Evolutionary conservation across 2,113 vertebrate species (phyloP).

Genomic region (Orycteropus afer): DNA sequence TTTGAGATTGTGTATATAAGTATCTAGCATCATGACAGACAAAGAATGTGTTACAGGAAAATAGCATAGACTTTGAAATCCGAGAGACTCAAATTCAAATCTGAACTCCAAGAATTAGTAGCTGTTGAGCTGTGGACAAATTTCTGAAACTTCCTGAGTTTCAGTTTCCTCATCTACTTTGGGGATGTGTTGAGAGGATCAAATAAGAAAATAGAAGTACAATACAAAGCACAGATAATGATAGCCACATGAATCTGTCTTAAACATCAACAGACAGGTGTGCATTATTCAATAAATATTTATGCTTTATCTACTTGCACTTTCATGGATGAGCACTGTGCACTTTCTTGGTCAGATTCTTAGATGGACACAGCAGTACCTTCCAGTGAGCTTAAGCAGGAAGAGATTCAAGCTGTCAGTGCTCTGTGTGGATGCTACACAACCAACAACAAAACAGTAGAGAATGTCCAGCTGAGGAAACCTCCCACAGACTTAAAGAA

Average conservation of each 20-base stretch:
- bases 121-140: not conserved
- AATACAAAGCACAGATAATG: not conserved
- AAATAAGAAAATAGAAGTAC: not conserved
- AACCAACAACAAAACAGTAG: not conserved
- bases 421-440: not conserved
- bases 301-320: not conserved
- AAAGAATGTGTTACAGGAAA: too few species aligned
- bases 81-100: not conserved
- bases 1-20: not conserved
- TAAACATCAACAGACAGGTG: not conserved
- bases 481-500: too few species aligned
- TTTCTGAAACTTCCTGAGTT: not conserved
- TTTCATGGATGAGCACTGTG: not conserved
- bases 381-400: not conserved
- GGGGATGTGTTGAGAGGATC: not conserved
- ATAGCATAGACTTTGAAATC: not conserved
- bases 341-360: not conserved
- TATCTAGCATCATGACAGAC: not conserved
- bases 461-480: not conserved
- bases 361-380: not conserved
- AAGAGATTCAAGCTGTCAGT: too few species aligned
- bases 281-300: not conserved
- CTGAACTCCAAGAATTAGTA: not conserved
- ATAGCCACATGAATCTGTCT: not conserved
- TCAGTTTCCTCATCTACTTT: not conserved